Evolutionary conservation across 2,797 vertebrate genomes (phyloP).

Genomic region (Rhinophrynus dorsalis): DNA sequence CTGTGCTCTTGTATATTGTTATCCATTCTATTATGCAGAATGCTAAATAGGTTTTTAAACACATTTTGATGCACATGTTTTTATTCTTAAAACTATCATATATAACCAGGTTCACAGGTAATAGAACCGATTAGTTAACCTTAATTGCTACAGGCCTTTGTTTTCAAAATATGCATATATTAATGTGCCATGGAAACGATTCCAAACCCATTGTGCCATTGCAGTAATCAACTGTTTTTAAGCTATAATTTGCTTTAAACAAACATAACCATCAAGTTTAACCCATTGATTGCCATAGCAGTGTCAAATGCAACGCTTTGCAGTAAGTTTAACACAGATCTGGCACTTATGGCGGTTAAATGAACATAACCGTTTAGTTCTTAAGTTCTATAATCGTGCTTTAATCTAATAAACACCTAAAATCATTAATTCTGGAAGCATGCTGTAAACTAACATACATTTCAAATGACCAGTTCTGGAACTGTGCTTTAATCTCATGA

Average conservation of each 20-base stretch:
- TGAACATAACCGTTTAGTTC: too few species aligned
- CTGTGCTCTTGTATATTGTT: not conserved
- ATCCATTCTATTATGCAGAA: not conserved
- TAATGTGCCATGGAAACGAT: constrained; percentile 1
- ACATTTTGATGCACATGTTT: constrained; percentile 8
- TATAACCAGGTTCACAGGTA: not conserved
- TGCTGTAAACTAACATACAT: too few species aligned
- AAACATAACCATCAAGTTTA: not conserved
- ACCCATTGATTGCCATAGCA: too few species aligned
- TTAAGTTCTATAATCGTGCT: too few species aligned
- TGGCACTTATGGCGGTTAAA: too few species aligned
- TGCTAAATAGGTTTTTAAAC: not conserved
- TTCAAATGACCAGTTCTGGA: too few species aligned
- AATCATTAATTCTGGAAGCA: constrained; percentile 12
- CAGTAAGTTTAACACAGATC: too few species aligned
- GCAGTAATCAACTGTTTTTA: too few species aligned
- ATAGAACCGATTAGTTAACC: not conserved
- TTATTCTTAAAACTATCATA: not conserved
- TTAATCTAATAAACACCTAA: too few species aligned
- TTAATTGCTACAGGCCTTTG: too few species aligned
- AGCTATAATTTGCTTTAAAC: constrained; percentile 6
- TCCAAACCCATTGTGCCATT: not conserved
- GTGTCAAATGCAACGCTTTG: too few species aligned
- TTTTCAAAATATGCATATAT: not conserved
- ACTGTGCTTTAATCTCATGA: too few species aligned